These are phyloP conservation scores for Sander lucioperca DNA, from an alignment of 2,113 vertebrate species.

Conservation along the genomic window DNA sequence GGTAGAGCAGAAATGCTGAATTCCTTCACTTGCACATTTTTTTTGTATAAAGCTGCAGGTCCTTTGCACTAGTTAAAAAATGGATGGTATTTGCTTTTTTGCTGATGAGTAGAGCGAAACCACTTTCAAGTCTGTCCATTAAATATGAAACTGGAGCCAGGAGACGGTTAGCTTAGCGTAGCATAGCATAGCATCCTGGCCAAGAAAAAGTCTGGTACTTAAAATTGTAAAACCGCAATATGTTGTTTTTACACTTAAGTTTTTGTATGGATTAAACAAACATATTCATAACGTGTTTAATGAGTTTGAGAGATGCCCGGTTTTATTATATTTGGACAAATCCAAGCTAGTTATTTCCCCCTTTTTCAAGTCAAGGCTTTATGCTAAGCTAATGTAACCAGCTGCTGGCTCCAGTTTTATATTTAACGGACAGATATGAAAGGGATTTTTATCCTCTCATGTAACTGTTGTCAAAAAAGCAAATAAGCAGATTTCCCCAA, in stretches of 20 bases:
- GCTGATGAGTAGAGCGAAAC: background rate
- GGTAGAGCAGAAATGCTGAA: conserved; percentile 37
- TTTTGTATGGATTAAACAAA: no score
- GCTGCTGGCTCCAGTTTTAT: background rate
- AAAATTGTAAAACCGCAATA: no score
- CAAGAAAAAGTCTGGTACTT: background rate
- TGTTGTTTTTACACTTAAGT: no score
- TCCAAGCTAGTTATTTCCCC: background rate
- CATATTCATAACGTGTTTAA: no score
- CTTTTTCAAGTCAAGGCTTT: background rate
- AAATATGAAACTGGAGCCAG: no score
- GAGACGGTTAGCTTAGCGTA: no score
- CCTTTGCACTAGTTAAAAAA: conserved; percentile 1
- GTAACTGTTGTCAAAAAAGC: background rate
- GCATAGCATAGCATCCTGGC: background rate
- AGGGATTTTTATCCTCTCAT: background rate
- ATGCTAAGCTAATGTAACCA: background rate
- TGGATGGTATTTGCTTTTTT: no score
- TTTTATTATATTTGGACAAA: background rate
- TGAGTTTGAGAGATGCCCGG: no score
- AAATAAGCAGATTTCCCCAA: background rate
- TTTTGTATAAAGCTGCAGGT: conserved; percentile 18
- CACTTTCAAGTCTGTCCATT: no score
- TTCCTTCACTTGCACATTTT: conserved; percentile 62
- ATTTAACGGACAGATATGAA: background rate